Percentiles rank a stretch among this genome's conserved stretches.
Conservation (phyloP, 2,888 invertebrate genomes). For the Kuschelorhynchus macadamiae region DNA sequence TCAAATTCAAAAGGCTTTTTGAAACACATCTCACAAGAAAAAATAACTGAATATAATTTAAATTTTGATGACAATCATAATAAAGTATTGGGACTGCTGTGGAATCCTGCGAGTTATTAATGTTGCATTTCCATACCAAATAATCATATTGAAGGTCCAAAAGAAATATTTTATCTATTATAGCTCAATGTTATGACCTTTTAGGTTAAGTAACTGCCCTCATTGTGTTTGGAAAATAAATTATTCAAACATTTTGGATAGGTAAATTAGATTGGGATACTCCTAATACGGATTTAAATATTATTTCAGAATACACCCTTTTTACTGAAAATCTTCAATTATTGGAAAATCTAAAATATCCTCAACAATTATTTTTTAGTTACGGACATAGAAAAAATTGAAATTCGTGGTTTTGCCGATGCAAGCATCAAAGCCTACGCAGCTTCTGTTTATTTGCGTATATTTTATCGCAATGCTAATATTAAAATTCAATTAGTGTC, state of each 20-base stretch:
- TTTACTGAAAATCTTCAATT: constrained; percentile 10
- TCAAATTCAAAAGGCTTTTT: neutral
- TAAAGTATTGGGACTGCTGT: constrained; percentile 27
- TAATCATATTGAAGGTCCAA: constrained; percentile 12
- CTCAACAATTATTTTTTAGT: constrained; percentile 20
- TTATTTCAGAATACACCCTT: constrained; percentile 18
- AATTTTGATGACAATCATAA: constrained; percentile 21
- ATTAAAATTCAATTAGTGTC: constrained; percentile 29
- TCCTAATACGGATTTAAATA: neutral
- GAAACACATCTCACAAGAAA: neutral
- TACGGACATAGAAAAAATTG: constrained; percentile 1
- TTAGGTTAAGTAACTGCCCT: constrained; percentile 38
- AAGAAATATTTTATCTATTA: constrained; percentile 26
- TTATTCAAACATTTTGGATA: constrained; percentile 45
- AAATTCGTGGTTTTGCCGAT: constrained; percentile 44
- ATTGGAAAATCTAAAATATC: constrained; percentile 23
- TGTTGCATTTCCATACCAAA: constrained; percentile 26
- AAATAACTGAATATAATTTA: constrained; percentile 19
- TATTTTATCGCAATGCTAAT: constrained; percentile 5
- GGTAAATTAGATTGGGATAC: constrained; percentile 35
- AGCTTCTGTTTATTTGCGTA: constrained; percentile 29
- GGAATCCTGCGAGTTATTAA: constrained; percentile 31
- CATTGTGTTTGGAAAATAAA: constrained; percentile 35
- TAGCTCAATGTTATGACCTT: constrained; percentile 37
- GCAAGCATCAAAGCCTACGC: constrained; percentile 30